Evolutionary conservation across 2,113 vertebrate species (phyloP).

Genomic region (Beaufortia kweichowensis): DNA sequence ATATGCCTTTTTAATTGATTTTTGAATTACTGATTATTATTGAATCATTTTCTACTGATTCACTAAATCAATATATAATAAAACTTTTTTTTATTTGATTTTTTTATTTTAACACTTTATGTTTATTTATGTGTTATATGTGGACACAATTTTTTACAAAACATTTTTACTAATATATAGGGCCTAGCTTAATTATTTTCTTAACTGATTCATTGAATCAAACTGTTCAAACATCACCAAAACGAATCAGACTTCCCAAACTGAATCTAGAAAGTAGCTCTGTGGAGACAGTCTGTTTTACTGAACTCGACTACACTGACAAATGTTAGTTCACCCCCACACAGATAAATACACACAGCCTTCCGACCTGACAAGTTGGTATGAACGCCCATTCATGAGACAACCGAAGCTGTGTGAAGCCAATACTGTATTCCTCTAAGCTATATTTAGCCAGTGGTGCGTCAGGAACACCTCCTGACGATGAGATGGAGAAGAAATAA

Average conservation of each 20-base stretch:
- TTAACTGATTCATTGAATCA: neutral
- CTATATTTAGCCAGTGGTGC: conserved; percentile 37
- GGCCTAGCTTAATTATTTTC: no score
- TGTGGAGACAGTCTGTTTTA: neutral
- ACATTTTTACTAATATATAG: no score
- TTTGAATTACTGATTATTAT: no score
- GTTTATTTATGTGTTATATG: no score
- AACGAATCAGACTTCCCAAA: neutral
- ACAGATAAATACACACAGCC: conserved; percentile 12
- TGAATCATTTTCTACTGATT: no score
- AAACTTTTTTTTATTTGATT: no score
- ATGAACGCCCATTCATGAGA: conserved; percentile 30
- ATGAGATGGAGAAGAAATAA: neutral
- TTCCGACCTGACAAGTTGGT: conserved; percentile 19
- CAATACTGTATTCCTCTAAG: neutral
- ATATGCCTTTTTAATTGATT: no score
- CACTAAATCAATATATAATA: no score
- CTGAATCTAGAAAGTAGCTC: neutral
- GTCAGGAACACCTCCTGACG: conserved; percentile 18
- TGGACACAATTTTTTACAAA: no score
- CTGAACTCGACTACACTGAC: neutral
- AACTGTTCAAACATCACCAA: neutral
- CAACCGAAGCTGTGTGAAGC: conserved; percentile 14
- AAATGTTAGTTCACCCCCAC: neutral
- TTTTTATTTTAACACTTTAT: no score